Percentiles rank a stretch among this genome's conserved stretches.
These are phyloP conservation scores for Nothura maculosa DNA, from an alignment of 2,797 vertebrate genomes.

Conservation along the genomic window DNA sequence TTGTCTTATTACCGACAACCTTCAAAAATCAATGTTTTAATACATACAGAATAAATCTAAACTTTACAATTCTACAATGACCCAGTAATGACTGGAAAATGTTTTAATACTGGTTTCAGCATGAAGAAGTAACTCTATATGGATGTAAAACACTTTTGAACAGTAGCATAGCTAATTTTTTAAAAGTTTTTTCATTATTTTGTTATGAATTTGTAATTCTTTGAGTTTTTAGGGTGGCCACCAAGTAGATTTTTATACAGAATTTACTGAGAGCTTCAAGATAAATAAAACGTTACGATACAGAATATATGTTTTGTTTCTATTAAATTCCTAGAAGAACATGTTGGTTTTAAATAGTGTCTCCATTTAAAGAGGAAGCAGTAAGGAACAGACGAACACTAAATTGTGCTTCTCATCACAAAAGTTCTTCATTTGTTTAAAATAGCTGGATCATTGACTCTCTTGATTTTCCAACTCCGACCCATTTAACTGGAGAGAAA, in stretches of 20 bases:
- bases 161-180: neutral
- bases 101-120: neutral
- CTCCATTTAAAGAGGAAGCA: constrained; percentile 38
- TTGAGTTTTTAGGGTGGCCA: neutral
- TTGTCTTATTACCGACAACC: neutral
- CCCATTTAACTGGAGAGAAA: constrained; percentile 93
- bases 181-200: neutral
- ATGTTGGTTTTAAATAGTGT: constrained; percentile 20
- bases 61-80: constrained; percentile 5
- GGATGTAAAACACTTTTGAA: constrained; percentile 5
- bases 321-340: constrained; percentile 23
- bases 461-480: constrained; percentile 97
- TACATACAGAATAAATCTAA: constrained; percentile 12
- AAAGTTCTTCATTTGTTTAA: constrained; percentile 76
- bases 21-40: neutral
- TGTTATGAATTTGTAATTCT: neutral
- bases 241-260: constrained; percentile 12
- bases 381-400: neutral
- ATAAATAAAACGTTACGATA: constrained; percentile 48
- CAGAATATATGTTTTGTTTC: constrained; percentile 33
- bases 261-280: constrained; percentile 25
- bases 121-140: neutral
- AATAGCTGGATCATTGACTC: constrained; percentile 99
- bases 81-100: constrained; percentile 9
- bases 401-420: constrained; percentile 40